These are phyloP conservation scores for Labrus mixtus DNA, from an alignment of 2,113 vertebrate species.

Conservation along the genomic window DNA sequence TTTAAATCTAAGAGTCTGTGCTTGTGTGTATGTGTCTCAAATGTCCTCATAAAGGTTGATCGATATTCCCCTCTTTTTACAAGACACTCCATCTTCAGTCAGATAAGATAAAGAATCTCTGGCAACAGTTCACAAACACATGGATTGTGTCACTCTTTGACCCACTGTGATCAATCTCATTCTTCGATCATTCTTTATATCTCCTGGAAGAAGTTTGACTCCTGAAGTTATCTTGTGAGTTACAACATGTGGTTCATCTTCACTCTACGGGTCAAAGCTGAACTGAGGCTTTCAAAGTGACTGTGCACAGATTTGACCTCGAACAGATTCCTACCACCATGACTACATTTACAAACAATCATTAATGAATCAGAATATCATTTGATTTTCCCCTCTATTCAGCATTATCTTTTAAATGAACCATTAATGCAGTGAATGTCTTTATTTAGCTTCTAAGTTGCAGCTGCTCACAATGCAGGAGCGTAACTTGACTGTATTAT, in stretches of 20 bases:
- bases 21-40: neutral
- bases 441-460: neutral
- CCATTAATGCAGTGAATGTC: neutral
- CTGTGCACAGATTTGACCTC: neutral
- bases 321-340: neutral
- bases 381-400: no score
- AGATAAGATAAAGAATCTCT: conserved; percentile 14
- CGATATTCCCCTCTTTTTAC: neutral
- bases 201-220: neutral
- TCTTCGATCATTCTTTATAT: conserved; percentile 21
- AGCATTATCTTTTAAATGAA: no score
- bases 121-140: conserved; percentile 12
- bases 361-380: no score
- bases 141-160: neutral
- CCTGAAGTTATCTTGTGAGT: conserved; percentile 29
- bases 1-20: neutral
- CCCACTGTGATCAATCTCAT: conserved; percentile 32
- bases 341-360: neutral
- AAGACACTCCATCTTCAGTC: neutral
- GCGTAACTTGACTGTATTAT: no score
- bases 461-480: neutral
- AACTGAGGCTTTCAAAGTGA: neutral
- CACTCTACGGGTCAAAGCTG: conserved; percentile 54
- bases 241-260: conserved; percentile 17
- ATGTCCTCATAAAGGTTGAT: neutral